Base-by-base conservation (phyloP, 2,113 vertebrate genomes). In the Excalfactoria chinensis region DNA sequence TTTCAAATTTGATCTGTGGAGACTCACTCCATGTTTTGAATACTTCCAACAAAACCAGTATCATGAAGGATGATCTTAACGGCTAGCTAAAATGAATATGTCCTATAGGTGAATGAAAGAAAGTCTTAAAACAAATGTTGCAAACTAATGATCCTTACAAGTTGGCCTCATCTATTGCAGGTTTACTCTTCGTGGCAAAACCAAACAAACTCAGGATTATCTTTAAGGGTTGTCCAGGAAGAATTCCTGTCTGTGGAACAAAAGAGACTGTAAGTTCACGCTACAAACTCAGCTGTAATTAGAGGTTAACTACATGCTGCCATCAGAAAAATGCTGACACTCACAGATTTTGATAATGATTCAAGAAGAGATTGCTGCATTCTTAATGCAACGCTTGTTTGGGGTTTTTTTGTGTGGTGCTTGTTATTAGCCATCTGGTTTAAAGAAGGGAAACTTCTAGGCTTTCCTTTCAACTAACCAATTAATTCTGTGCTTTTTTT, bases 111-210 rank as follows among this genome's bases (percentile, higher is more conserved):
- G 35, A 60, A 17, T 8, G 35, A 84, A 92, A 48, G 0, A 9
- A n/a, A 51, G 71, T 67, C 30, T 28, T 79, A 13, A 41, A 75
- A 37, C 7, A 41, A 23, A 13, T 41, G 48, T 69, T 48, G 44
- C 34, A 10, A 51, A 81, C 18, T 16, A 13, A 6, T 13, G 32
- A 28, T 0, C 0, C 41, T 93, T 73, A 86, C 1, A 7, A 34
- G 2, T 25, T 12, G 18, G 55, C 96, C n/a, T 96, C 82, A 10
- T 95, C 97, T 93, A 15, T 97, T 92, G 3, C 93, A 99, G 99
- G 99, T 99, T 96, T 98, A 99, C 92, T 97, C 98, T 55, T 94
- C 92, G 0, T 99, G 99, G 99, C 96, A 98, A 94, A 97, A 97
- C 87, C 97, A 82, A 89, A 97, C 88, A 89, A 98, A 84, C 80